Evolutionary conservation across 2,113 vertebrate genomes (phyloP).

Genomic region (Syngnathoides biaculeatus): DNA sequence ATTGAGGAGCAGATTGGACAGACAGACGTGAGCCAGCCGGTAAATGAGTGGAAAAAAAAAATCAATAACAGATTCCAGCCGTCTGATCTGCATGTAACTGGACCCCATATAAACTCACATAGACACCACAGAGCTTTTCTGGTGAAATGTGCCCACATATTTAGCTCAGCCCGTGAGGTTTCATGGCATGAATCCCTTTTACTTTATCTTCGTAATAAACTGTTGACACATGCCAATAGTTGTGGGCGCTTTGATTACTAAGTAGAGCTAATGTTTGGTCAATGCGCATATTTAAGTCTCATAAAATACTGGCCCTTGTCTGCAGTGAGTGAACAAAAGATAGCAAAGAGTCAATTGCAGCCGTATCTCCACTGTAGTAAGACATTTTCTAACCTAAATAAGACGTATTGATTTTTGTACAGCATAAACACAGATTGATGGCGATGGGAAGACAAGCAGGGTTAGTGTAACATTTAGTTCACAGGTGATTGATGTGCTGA

Average conservation of each 20-base stretch:
- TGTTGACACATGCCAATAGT: constrained; percentile 14
- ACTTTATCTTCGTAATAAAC: constrained; percentile 12
- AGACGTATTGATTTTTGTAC: constrained; percentile 51
- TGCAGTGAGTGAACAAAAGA: constrained; percentile 36
- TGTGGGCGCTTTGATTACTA: constrained; percentile 19
- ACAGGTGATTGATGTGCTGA: constrained; percentile 60
- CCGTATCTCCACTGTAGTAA: constrained; percentile 42
- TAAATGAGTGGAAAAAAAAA: neutral
- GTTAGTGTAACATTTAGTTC: constrained; percentile 47
- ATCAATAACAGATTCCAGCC: neutral
- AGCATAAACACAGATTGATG: constrained; percentile 45
- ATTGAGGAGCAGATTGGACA: neutral
- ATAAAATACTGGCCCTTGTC: constrained; percentile 33
- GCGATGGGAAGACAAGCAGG: constrained; percentile 21
- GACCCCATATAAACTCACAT: constrained; percentile 2
- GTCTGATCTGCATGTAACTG: constrained; percentile 6
- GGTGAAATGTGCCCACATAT: constrained; percentile 15
- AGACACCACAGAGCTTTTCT: constrained; percentile 10
- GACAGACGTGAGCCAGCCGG: neutral
- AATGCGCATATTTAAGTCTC: constrained; percentile 13
- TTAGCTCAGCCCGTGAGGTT: constrained; percentile 3
- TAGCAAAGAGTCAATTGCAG: constrained; percentile 7
- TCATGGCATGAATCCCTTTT: constrained; percentile 3
- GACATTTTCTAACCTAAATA: constrained; percentile 56
- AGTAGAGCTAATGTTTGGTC: constrained; percentile 3